Conservation (phyloP, 1,140 invertebrate genomes). For the Anastrepha obliqua region DNA sequence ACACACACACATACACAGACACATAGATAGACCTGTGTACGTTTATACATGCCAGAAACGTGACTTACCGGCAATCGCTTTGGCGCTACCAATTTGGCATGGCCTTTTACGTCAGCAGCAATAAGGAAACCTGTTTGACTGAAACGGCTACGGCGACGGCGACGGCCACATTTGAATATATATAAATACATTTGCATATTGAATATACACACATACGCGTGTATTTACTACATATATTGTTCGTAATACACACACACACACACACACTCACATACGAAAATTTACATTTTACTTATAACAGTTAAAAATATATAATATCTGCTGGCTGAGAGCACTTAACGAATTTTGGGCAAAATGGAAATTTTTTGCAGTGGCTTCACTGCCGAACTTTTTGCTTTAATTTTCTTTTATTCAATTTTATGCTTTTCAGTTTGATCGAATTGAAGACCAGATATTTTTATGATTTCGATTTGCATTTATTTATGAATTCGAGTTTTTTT, state of each 20-base stretch:
- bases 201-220: not conserved
- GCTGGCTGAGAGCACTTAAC: not conserved
- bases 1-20: not conserved
- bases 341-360: constrained; percentile 4
- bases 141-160: not conserved
- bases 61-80: constrained; percentile 35
- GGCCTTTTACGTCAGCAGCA: constrained; percentile 14
- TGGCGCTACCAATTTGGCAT: constrained; percentile 29
- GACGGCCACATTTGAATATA: not conserved
- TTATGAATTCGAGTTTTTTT: not conserved
- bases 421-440: not conserved
- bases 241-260: not conserved
- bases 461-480: not conserved
- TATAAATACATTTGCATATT: not conserved
- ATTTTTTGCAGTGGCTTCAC: not conserved
- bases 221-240: too few relatives aligned
- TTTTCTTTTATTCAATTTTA: not conserved
- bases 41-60: not conserved
- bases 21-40: not conserved
- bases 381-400: too few relatives aligned
- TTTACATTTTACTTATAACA: not conserved
- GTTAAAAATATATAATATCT: too few relatives aligned
- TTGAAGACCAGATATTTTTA: not conserved
- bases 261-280: not conserved
- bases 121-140: not conserved